Base-by-base conservation (phyloP, 2,113 vertebrate genomes). In the Synodontis membranacea region DNA sequence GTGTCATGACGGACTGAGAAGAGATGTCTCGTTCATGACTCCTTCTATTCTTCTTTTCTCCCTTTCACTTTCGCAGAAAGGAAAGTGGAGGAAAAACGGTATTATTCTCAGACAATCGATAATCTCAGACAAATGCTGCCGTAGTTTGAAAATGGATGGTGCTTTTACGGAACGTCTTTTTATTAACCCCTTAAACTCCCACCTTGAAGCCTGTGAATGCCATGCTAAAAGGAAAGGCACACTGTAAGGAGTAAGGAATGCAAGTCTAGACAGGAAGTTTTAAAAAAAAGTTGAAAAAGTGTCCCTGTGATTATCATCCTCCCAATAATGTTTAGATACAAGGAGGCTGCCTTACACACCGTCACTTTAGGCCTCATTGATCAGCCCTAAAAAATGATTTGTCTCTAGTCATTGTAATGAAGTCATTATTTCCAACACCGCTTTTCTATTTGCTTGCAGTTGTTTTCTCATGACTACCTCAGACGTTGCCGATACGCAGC, bases 1-100 rank as follows among this genome's bases (percentile, higher is more conserved):
- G 78, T n/a, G 78, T 34, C 5, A 8, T 80, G 78, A 39, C 86
- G 37, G 64, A 76, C 80, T 48, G 72, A 82, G 82, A 64, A 84
- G 52, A 86, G 64, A 84, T 66, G 89, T 76, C 60, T 60, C 52
- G 5, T 34, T 81, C 56, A 78, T 88, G 76, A 82, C 84, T 88
- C 79, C 62, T 25, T 42, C 83, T 80, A 86, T 88, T 90, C 87
- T 25, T 79, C 76, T 82, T 62, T 81, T 82, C 75, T 58, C 37
- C 6, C 39, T 60, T 19, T 46, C 37, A 62, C 84, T 66, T 58
- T 82, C 34, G 34, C 39, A 25, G 44, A 46, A 86, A 81, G 58
- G 78, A 48, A 84, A 17, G 52, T 48, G 19, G 54, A 82, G 44
- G 25, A 46, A 81, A n/a, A 82, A 80, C 82, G 58, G 5, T 58